A percentile compares a stretch with the other conserved stretches of the same genome.
Conservation (phyloP, 2,888 invertebrate species). For the Cosmopolites sordidus region DNA sequence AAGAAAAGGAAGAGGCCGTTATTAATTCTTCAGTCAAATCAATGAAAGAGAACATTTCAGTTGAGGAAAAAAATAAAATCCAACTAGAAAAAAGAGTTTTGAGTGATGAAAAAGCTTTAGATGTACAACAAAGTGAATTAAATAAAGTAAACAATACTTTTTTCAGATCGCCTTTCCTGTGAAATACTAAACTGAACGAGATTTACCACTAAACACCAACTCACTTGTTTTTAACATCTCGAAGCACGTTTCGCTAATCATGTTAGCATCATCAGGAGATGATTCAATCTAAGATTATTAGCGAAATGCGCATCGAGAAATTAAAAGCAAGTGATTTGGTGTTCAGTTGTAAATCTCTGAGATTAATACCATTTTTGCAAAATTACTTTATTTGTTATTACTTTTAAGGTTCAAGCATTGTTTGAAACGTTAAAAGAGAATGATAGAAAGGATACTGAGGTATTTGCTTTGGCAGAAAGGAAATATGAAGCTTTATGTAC, state of each 20-base stretch:
- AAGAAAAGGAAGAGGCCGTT: conserved; percentile 66
- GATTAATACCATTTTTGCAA: no score
- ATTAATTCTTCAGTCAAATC: conserved; percentile 61
- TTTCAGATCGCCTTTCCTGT: no score
- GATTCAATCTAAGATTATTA: no score
- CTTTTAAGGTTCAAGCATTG: conserved; percentile 51
- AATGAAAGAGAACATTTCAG: conserved; percentile 60
- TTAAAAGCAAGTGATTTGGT: no score
- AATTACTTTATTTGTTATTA: conserved; percentile 2
- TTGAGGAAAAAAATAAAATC: conserved; percentile 64
- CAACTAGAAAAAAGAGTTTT: conserved; percentile 62
- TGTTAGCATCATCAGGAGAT: no score
- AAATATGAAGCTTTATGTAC: conserved; percentile 79
- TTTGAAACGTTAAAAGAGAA: conserved; percentile 66
- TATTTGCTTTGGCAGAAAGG: conserved; percentile 68
- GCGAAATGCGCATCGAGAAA: no score
- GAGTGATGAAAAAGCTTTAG: conserved; percentile 63
- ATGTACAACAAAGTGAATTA: conserved; percentile 58
- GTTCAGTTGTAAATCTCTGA: no score
- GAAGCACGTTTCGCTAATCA: no score
- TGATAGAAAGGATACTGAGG: conserved; percentile 63
- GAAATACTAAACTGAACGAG: background rate
- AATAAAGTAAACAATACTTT: conserved; percentile 48
- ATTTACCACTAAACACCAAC: no score
- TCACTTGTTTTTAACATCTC: no score